These are phyloP conservation scores for Sminthurinus aureus DNA, from an alignment of 2,888 invertebrate species.

Conservation along the genomic window DNA sequence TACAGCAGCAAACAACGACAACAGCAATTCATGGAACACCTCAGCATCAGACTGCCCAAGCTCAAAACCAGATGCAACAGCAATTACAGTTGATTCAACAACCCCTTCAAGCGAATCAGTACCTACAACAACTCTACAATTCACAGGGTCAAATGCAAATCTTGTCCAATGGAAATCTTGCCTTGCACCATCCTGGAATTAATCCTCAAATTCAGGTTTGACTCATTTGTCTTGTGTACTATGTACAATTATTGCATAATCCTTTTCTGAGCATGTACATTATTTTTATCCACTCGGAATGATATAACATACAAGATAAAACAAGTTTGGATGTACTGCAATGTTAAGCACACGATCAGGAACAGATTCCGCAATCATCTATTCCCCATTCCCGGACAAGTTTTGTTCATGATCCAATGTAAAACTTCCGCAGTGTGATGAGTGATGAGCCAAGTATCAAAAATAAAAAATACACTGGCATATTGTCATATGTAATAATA, in stretches of 20 bases:
- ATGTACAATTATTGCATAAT: neutral
- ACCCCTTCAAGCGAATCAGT: constrained; percentile 74
- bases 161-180: constrained; percentile 79
- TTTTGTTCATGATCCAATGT: too few relatives aligned
- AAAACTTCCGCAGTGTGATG: too few relatives aligned
- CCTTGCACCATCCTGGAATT: constrained; percentile 75
- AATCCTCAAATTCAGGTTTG: constrained; percentile 75
- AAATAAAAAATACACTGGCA: too few relatives aligned
- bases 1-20: constrained; percentile 50
- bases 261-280: neutral
- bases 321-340: too few relatives aligned
- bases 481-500: too few relatives aligned
- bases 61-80: constrained; percentile 49
- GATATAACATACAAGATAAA: too few relatives aligned
- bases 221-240: constrained; percentile 62
- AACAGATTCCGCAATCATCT: too few relatives aligned
- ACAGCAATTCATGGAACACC: constrained; percentile 23
- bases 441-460: too few relatives aligned
- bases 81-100: constrained; percentile 84
- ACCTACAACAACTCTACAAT: constrained; percentile 81
- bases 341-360: too few relatives aligned
- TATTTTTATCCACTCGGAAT: neutral
- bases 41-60: constrained; percentile 37
- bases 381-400: too few relatives aligned
- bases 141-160: constrained; percentile 74